A percentile compares a stretch with the other conserved stretches of the same genome.
These are phyloP conservation scores for Cheirogaleus medius DNA, from an alignment of 2,113 vertebrate genomes.

Conservation along the genomic window DNA sequence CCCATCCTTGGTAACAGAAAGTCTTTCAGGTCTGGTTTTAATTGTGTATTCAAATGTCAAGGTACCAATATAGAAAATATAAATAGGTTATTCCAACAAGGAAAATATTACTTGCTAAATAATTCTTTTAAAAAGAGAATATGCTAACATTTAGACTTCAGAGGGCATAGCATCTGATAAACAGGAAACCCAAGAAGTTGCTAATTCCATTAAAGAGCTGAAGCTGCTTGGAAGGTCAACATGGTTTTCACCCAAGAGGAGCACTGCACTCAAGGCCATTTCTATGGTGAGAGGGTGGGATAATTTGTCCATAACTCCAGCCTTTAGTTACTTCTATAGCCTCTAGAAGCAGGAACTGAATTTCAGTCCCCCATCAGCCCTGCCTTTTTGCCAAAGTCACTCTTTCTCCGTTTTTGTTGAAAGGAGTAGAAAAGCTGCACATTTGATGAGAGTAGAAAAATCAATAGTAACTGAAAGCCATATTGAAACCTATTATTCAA, in stretches of 20 bases:
- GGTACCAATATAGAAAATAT: neutral
- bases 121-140: neutral
- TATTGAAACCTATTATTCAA: neutral
- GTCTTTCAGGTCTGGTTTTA: neutral
- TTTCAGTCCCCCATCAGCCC: neutral
- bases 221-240: slow-evolving; percentile 43
- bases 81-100: neutral
- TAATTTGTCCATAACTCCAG: slow-evolving; percentile 49
- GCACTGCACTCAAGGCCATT: slow-evolving; percentile 30
- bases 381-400: slow-evolving; percentile 11
- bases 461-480: neutral
- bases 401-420: neutral
- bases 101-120: neutral
- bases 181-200: neutral
- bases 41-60: neutral
- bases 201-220: slow-evolving; percentile 46
- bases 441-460: neutral
- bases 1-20: neutral
- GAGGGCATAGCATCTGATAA: neutral
- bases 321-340: neutral
- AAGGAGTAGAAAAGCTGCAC: neutral
- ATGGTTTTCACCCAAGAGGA: slow-evolving; percentile 44
- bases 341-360: slow-evolving; percentile 3
- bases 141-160: neutral
- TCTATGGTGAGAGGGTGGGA: neutral